Percentiles rank a stretch among this genome's conserved stretches.
Conservation (phyloP, 2,797 vertebrate species). For the Acanthornis magna region DNA sequence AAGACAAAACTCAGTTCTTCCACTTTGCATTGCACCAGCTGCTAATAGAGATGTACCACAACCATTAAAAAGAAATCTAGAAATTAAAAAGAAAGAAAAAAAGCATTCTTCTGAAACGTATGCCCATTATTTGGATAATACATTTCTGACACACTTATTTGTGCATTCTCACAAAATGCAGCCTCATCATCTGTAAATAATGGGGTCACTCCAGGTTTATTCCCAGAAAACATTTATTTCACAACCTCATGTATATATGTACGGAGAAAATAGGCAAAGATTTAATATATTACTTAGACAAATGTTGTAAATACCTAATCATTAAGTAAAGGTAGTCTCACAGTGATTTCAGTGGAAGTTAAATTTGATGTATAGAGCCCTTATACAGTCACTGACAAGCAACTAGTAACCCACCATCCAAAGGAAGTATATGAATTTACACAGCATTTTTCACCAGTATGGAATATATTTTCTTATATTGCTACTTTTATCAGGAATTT, state of each 20-base stretch:
- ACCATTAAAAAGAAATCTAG: background rate
- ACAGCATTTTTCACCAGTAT: background rate
- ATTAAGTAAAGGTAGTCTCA: background rate
- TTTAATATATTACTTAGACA: background rate
- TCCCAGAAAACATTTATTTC: background rate
- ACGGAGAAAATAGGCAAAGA: background rate
- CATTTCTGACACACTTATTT: background rate
- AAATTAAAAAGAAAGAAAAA: no score
- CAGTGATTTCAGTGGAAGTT: background rate
- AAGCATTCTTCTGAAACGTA: background rate
- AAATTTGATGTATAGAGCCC: background rate
- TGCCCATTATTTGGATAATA: background rate
- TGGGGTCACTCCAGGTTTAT: background rate
- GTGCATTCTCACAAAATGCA: background rate
- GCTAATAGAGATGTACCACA: background rate
- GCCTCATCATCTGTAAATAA: background rate
- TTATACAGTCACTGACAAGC: background rate
- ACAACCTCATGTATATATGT: background rate
- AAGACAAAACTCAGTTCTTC: background rate
- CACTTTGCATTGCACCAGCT: background rate
- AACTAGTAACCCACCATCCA: background rate
- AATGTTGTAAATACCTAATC: background rate
- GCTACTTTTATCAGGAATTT: background rate
- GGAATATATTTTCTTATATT: background rate
- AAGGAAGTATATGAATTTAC: background rate